These are phyloP conservation scores for Ormia ochracea DNA, from an alignment of 2,888 invertebrate species.

Conservation along the genomic window DNA sequence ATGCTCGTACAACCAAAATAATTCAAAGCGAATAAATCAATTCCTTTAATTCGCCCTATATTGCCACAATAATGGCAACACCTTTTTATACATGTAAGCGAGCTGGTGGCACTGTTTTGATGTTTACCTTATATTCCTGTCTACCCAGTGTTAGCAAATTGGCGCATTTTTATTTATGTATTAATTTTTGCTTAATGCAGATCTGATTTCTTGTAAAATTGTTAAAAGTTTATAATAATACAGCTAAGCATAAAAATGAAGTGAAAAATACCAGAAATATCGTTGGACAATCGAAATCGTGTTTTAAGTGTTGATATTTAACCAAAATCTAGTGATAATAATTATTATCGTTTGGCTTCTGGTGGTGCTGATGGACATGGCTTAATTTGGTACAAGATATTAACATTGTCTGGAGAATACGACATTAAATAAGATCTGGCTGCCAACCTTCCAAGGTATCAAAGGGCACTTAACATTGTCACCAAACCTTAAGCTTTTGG, in stretches of 20 bases:
- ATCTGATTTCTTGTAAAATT: background rate
- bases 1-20: too few relatives aligned
- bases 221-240: background rate
- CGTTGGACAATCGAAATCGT: conserved; percentile 97
- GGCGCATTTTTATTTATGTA: conserved; percentile 19
- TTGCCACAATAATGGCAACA: too few relatives aligned
- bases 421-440: conserved; percentile 86
- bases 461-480: conserved; percentile 95
- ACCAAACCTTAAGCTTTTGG: conserved; percentile 88
- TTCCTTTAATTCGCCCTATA: too few relatives aligned
- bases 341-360: conserved; percentile 87
- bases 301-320: conserved; percentile 93
- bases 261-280: conserved; percentile 96
- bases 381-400: conserved; percentile 90
- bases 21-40: too few relatives aligned
- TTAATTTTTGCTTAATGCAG: background rate
- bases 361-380: conserved; percentile 95
- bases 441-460: conserved; percentile 92
- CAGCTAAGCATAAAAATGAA: conserved; percentile 83
- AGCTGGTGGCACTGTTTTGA: background rate
- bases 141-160: too few relatives aligned
- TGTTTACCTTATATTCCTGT: too few relatives aligned
- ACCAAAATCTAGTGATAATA: conserved; percentile 77
- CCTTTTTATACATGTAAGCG: background rate
- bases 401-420: conserved; percentile 80